Base-by-base conservation (phyloP, 2,888 invertebrate genomes). In the Proisotoma minuta region DNA sequence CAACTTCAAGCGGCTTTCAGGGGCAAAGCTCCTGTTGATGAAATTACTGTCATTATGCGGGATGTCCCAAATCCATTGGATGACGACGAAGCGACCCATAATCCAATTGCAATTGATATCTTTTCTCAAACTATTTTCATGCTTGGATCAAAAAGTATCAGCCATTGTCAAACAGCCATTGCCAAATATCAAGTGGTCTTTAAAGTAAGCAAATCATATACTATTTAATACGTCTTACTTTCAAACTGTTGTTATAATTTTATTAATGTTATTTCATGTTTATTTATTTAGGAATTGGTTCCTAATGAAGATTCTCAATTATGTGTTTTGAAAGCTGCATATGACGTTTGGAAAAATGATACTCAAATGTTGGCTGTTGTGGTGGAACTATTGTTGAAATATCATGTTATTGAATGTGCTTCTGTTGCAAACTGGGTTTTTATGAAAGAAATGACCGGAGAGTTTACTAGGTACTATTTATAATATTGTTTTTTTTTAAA, bases 381-480 rank as follows among this genome's bases (percentile, higher is more conserved):
- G 3, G 89, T 96, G 2, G 97, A 99, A 80, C 98, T 99, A 80
- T 85, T 99, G 82, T 82, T 99, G 43, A 97, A 98, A 81, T 95
- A 95, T 24, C 94, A 96, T 79, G 89, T 99, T 58, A 90, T 99
- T 57, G 95, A 97, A 77, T 96, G 96, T 77, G 91, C 93, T 59
- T 91, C 96, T 0, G 96, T 99, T 15, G 96, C 97, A 51, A 95
- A 93, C 73, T 99, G 97, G 97, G 87, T 97, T 68, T 98, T 98
- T 81, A 91, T 94, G 3, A 90, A 91, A 78, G 91, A 91, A 77
- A 95, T 97, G 94, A 84, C 85, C 20, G 81, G 84, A 0, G 91
- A 89, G 79, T 96, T 97, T 78, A 95, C 95, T 0, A 84, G 83
- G 84, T 84, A 61, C n/a, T 52, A 59, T n/a, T 28, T 28, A 54